phyloP scores from a whole-genome alignment of 2,797 vertebrate genomes.

The Adrianichthys oophorus region DNA sequence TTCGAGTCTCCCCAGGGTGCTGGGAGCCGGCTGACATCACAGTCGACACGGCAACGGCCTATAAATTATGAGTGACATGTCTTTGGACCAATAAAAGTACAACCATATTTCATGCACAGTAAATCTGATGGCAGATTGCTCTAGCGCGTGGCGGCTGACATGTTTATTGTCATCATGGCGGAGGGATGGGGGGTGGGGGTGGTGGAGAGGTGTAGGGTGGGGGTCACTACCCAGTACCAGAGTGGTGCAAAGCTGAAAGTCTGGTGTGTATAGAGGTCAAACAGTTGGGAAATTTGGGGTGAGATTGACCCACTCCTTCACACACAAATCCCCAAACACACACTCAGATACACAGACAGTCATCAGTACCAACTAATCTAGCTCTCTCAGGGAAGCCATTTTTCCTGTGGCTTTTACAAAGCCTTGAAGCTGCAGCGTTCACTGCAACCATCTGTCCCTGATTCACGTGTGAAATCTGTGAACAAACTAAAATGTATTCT shows the following conservation, averaged over 20 bases:
- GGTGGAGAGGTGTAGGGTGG: not conserved
- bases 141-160: constrained; percentile 89
- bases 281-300: constrained; percentile 70
- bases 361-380: constrained; percentile 37
- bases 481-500: too few species aligned
- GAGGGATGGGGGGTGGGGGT: constrained; percentile 78
- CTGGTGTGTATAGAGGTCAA: constrained; percentile 65
- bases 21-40: constrained; percentile 75
- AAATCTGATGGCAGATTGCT: constrained; percentile 98
- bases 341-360: constrained; percentile 15
- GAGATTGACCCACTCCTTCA: constrained; percentile 31
- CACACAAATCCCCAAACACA: constrained; percentile 45
- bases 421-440: constrained; percentile 51
- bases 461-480: constrained; percentile 30
- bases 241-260: constrained; percentile 83
- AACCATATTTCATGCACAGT: constrained; percentile 98
- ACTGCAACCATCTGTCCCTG: constrained; percentile 67
- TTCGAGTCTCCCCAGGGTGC: constrained; percentile 62
- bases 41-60: constrained; percentile 86
- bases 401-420: constrained; percentile 56
- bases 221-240: constrained; percentile 80
- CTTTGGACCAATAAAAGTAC: constrained; percentile 98
- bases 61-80: constrained; percentile 98
- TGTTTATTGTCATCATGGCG: constrained; percentile 91
- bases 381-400: constrained; percentile 49